A percentile compares a stretch with the other conserved stretches of the same genome.
These are phyloP conservation scores for Spilosoma lubricipeda DNA, from an alignment of 2,888 invertebrate species.

Conservation along the genomic window DNA sequence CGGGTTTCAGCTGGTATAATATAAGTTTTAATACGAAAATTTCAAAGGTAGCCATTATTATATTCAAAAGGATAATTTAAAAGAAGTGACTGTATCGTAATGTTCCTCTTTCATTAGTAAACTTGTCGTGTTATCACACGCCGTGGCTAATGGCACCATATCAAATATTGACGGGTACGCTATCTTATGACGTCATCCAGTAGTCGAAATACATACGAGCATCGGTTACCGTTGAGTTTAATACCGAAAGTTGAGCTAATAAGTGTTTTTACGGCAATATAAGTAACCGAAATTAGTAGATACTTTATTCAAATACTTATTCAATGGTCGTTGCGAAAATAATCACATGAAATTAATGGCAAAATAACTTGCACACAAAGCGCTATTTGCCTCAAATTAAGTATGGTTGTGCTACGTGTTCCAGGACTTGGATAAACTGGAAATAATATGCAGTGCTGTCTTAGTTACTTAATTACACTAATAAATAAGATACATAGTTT, in stretches of 20 bases:
- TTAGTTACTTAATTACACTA: not conserved
- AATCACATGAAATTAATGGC: not conserved
- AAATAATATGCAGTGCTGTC: not conserved
- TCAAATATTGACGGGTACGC: slow-evolving; percentile 83
- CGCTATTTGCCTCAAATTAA: not conserved
- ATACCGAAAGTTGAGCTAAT: slow-evolving; percentile 33
- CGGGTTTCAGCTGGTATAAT: not conserved
- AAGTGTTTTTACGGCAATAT: not conserved
- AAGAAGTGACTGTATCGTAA: slow-evolving; percentile 57
- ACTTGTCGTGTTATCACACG: slow-evolving; percentile 76
- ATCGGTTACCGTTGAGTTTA: slow-evolving; percentile 55
- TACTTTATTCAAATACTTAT: not conserved
- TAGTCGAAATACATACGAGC: slow-evolving; percentile 56
- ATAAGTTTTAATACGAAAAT: not conserved
- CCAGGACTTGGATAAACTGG: not conserved
- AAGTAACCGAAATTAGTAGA: not conserved
- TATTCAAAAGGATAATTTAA: slow-evolving; percentile 14
- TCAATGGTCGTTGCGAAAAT: not conserved
- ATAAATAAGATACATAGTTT: not conserved
- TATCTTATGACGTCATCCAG: slow-evolving; percentile 80
- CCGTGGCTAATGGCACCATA: slow-evolving; percentile 75
- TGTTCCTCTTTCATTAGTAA: slow-evolving; percentile 79
- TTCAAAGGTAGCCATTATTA: not conserved
- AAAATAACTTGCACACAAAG: not conserved
- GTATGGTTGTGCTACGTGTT: not conserved